phyloP scores from a whole-genome alignment of 35 echinoderm and acorn worm species.

The Heliocidaris erythrogramma region DNA sequence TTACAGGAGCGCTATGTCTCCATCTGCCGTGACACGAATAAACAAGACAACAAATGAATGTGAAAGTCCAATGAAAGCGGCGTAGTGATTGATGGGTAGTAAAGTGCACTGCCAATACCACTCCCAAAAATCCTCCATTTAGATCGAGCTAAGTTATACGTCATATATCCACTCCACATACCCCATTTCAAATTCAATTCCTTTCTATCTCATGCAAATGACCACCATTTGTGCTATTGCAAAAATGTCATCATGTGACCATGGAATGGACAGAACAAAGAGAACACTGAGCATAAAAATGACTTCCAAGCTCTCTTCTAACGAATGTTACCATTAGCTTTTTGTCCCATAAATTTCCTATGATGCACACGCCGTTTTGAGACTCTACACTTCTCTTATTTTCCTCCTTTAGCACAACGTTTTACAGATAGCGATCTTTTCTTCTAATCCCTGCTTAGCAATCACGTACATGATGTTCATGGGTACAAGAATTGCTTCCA shows the following conservation, averaged over 20 bases:
- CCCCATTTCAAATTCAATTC: conserved; percentile 11
- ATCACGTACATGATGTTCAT: background rate
- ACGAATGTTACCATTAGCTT: too few species aligned
- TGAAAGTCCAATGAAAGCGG: conserved; percentile 5
- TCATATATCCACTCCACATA: background rate
- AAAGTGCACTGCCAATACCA: conserved; percentile 33
- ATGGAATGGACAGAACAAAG: background rate
- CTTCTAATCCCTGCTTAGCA: background rate
- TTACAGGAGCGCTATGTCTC: conserved; percentile 1
- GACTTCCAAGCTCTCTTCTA: background rate
- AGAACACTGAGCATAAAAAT: background rate
- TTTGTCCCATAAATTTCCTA: background rate
- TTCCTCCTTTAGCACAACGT: background rate
- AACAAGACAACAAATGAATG: conserved; percentile 43
- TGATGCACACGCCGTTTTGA: background rate
- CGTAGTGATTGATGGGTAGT: conserved; percentile 16
- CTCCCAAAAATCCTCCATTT: background rate
- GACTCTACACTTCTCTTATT: background rate
- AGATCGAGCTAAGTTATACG: background rate
- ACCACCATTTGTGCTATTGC: background rate
- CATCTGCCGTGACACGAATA: conserved; percentile 37
- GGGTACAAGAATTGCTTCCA: background rate
- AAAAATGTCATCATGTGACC: background rate
- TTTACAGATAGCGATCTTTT: background rate
- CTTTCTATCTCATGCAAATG: background rate